phyloP scores from a whole-genome alignment of 1,140 invertebrate species.

The Lysiphlebus fabarum region DNA sequence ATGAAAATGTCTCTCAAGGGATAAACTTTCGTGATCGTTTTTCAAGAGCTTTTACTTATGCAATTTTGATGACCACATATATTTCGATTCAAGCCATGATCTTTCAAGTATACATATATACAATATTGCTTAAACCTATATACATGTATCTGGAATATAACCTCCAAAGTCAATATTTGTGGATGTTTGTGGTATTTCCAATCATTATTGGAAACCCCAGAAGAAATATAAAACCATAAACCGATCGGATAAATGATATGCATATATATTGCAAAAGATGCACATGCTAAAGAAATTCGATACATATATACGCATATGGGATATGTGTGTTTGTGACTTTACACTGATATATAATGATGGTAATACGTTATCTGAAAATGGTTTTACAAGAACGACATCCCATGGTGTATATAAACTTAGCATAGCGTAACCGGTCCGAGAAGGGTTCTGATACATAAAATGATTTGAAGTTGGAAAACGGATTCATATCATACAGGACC shows the following conservation, averaged over 20 bases:
- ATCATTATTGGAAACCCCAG: constrained; percentile 54
- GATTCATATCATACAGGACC: constrained; percentile 16
- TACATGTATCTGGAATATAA: constrained; percentile 6
- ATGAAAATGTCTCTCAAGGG: too few species aligned
- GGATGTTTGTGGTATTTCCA: constrained; percentile 50
- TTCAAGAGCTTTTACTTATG: constrained; percentile 49
- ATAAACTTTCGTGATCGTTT: constrained; percentile 45
- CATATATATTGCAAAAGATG: constrained; percentile 41
- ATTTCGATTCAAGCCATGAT: constrained; percentile 20
- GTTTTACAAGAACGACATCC: constrained; percentile 56
- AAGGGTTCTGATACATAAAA: constrained; percentile 8
- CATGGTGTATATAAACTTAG: constrained; percentile 49
- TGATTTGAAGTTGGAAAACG: constrained; percentile 12
- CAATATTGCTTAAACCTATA: neutral
- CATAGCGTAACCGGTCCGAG: constrained; percentile 33
- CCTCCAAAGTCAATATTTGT: constrained; percentile 28
- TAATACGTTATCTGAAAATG: constrained; percentile 52
- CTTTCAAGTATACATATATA: constrained; percentile 1
- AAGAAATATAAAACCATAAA: constrained; percentile 53
- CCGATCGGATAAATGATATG: constrained; percentile 51
- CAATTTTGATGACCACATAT: constrained; percentile 48
- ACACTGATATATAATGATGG: constrained; percentile 31
- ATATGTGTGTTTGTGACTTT: constrained; percentile 30
- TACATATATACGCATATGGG: constrained; percentile 13
- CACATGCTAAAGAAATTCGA: too few species aligned